These are phyloP conservation scores for Leucosticte australis DNA, from an alignment of 2,113 vertebrate genomes.

Conservation along the genomic window DNA sequence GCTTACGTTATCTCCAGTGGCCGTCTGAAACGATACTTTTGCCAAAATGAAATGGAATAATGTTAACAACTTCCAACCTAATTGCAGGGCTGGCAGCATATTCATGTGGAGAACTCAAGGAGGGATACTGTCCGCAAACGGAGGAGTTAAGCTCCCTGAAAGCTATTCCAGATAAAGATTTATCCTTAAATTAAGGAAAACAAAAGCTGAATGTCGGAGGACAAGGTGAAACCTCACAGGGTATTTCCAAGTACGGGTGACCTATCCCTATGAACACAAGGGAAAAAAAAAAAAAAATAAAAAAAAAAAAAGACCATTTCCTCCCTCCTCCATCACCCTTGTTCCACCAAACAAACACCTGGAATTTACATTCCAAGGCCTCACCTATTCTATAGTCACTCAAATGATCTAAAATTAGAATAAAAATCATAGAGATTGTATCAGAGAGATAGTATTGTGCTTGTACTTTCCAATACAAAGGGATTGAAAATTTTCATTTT, in stretches of 20 bases:
- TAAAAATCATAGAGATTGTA: background rate
- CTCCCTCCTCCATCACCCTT: background rate
- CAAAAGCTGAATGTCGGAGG: background rate
- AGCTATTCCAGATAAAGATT: background rate
- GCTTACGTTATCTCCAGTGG: background rate
- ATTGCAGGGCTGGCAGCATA: background rate
- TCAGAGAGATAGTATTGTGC: background rate
- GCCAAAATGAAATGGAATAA: background rate
- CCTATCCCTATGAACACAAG: background rate
- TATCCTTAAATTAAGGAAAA: background rate
- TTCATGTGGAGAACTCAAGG: background rate
- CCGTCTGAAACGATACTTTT: background rate
- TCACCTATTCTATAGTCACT: background rate
- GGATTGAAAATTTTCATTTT: background rate
- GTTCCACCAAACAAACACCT: background rate
- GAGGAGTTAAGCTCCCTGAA: background rate
- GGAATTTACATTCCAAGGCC: background rate
- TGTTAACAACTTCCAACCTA: background rate
- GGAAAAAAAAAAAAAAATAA: background rate
- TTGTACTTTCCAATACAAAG: background rate
- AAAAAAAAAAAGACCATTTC: accelerated
- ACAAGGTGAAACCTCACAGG: background rate
- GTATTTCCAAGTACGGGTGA: background rate
- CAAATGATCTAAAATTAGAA: background rate
- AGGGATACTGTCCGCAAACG: accelerated